Evolutionary conservation across 2,888 invertebrate species (phyloP), one percentile per base, ranked within the genome.

Genomic region (Cyrtodaria siliqua): DNA sequence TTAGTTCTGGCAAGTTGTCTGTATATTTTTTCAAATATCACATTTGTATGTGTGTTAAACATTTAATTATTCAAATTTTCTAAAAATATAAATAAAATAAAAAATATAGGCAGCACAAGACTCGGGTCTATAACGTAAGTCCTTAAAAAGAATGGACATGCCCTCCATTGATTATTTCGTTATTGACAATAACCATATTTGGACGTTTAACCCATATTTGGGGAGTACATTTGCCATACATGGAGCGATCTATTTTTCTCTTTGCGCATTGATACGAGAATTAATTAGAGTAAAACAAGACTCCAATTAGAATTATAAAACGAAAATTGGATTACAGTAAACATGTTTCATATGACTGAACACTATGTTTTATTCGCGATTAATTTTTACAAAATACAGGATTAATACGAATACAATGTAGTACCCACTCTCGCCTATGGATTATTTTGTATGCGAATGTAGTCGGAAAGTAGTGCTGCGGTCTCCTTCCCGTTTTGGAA

Each of bases 121-220:
- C n/a, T n/a, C n/a, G n/a, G n/a, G n/a, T n/a, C n/a, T n/a, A n/a
- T n/a, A n/a, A n/a, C n/a, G n/a, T n/a, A n/a, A n/a, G n/a, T 33
- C 33, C 33, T 8, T 33, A 33, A 33, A 33, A 33, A 33, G 33
- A 33, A 33, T 8, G 33, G 33, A 4, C 33, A 33, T 33, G 33
- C 33, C 33, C 33, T 12, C 12, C 33, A 33, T 4, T 33, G 33
- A 8, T 12, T 33, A 12, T 33, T 33, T n/a, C n/a, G 33, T 59
- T 33, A 24, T 40, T 67, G 55, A 62, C 44, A 52, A 66, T 60
- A 66, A 66, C 92, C 92, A 90, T 91, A 92, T 92, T 89, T 91
- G 92, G 92, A 87, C 87, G 82, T 89, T 85, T 85, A 87, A 87
- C 84, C 92, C 92, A 67, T 80, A 83, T 73, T 71, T 75, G 80